Conservation (phyloP, 2,113 vertebrate species). For the Laterallus jamaicensis region DNA sequence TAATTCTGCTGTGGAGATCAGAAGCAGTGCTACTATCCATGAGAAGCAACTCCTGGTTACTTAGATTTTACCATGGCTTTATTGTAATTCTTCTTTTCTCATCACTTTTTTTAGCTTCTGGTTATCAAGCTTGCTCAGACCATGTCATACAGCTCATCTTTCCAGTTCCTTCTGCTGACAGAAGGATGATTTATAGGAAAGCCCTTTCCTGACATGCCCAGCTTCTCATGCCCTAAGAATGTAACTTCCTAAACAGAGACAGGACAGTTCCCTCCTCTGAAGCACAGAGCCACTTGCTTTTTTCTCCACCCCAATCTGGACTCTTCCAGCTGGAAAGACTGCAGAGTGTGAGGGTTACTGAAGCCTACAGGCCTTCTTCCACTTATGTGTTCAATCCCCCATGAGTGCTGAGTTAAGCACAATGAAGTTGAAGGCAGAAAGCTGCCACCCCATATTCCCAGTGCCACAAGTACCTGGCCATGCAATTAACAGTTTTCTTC, state of each 20-base stretch:
- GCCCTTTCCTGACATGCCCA: constrained; percentile 22
- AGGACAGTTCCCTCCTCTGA: background rate
- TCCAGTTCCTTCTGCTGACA: background rate
- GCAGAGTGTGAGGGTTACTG: background rate
- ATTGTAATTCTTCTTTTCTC: background rate
- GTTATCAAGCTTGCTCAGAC: background rate
- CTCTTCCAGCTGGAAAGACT: background rate
- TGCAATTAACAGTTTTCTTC: background rate
- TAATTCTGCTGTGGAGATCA: background rate
- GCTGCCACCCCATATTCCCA: background rate
- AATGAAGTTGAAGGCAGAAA: background rate
- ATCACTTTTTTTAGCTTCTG: background rate
- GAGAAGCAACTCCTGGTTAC: background rate
- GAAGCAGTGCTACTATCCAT: background rate
- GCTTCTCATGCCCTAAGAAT: constrained; percentile 15
- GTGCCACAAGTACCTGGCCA: background rate
- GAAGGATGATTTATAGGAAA: constrained; percentile 40
- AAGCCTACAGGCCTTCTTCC: background rate
- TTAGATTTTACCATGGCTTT: background rate
- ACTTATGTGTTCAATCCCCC: background rate
- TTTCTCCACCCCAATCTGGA: background rate
- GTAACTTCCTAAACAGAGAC: background rate
- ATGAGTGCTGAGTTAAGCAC: background rate
- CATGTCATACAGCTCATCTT: background rate
- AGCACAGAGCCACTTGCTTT: background rate